Evolutionary conservation across 2,113 vertebrate species (phyloP), one percentile per base, ranked within the genome.

Genomic region (Panurus biarmicus): DNA sequence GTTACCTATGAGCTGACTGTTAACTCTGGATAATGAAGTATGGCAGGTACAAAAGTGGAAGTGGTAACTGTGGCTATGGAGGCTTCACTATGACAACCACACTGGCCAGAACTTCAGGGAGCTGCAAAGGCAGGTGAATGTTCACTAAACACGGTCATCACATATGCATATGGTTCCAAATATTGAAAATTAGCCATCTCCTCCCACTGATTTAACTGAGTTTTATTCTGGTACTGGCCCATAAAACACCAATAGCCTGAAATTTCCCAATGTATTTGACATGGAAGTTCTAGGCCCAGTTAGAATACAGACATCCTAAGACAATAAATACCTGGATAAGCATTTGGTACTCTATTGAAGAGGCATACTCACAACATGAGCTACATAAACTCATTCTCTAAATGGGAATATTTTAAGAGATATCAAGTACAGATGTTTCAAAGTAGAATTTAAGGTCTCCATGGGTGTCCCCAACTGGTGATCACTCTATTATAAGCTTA

Each of bases 321-420:
- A 89, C 94, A 95, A 97, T 97, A 98, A 97, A 98, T 97, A 97
- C 92, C 94, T 96, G 88, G 81, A 82, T 97, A 97, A 97, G 88
- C 96, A 96, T 97, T 97, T 98, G 97, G 96, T 96, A 93, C 85
- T 95, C 92, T 97, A 97, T 89, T 91, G 97, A 96, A 97, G 97
- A 98, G 93, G 94, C 95, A 97, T 95, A 97, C 89, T 98, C 98
- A 93, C 97, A 98, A 98, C 97, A 97, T 98, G 98, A 97, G 97
- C 97, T 98, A 97, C 93, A 97, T 97, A 98, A 98, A 98, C 97
- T 98, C 97, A 98, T 98, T 97, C 97, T 97, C 97, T 97, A 98
- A 98, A 98, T 98, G 96, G 96, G 96, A 97, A 97, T 98, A 97
- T 98, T 97, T 97, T 98, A 97, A 97, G 96, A 97, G 93, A 95